Evolutionary conservation across 2,888 invertebrate genomes (phyloP), one percentile per base, ranked within the genome.

Genomic region (Drosophila seclusa): DNA sequence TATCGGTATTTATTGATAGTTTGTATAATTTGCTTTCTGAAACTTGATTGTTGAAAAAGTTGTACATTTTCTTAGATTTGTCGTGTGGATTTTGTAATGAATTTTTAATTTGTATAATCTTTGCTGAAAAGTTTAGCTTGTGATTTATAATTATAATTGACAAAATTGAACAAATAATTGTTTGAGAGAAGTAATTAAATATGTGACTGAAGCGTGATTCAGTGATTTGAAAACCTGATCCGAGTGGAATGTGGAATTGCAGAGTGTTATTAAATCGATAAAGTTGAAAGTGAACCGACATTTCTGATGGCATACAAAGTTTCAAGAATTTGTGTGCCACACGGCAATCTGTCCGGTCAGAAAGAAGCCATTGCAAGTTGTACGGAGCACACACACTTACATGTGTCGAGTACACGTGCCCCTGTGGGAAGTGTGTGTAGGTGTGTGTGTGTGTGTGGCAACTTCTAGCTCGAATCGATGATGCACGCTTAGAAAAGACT

Each of bases 221-320:
- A 27, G 11, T 54, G 18, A 27, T 27, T 53, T 18, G 36, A 55
- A 55, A 40, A 29, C 2, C 10, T 57, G 31, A 57, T 21, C 57
- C 10, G 29, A 6, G 10, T 29, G 10, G 42, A 57, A 21, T 16
- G 11, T 29, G 31, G 10, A 29, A 10, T 57, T 57, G 29, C 21
- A n/a, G n/a, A 42, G 18, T 18, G 50, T 79, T 85, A 82, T 87
- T 84, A 72, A 81, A 85, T 85, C 88, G 71, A 85, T 87, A 82
- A 57, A 73, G 74, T 58, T 80, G 71, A 68, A 73, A 82, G 77
- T 49, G 38, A 73, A 50, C 73, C 70, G 75, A 71, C 82, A 75
- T 78, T 74, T 78, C 42, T 55, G 40, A 50, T 29, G 49, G 42
- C 42, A 66, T 36, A 64, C 66, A 16, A 66, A 69, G 60, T 57